phyloP scores from a whole-genome alignment of 23 tunicate genomes.

The Styela clava region DNA sequence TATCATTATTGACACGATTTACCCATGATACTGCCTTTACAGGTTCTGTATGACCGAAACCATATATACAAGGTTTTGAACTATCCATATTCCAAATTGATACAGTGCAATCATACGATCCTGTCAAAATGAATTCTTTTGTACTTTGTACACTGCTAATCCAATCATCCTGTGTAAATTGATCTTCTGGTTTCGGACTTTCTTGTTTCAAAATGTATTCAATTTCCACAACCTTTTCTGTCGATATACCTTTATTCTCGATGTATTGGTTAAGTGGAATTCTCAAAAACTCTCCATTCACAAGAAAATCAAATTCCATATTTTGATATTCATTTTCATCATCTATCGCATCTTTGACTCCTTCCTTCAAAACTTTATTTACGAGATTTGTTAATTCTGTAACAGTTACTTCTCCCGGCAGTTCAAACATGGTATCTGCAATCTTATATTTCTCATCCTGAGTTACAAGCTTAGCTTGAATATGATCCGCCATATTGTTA shows the following conservation, averaged over 20 bases:
- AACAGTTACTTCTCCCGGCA: slow-evolving; percentile 44
- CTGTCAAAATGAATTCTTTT: slow-evolving; percentile 47
- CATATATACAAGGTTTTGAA: slow-evolving; percentile 17
- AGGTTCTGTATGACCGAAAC: slow-evolving; percentile 73
- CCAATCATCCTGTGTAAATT: slow-evolving; percentile 73
- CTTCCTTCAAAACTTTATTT: slow-evolving; percentile 48
- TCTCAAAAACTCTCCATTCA: slow-evolving; percentile 66
- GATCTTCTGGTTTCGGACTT: slow-evolving; percentile 56
- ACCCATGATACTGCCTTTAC: slow-evolving; percentile 71
- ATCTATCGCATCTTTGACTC: slow-evolving; percentile 3
- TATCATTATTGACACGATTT: not conserved
- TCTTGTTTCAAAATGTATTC: slow-evolving; percentile 63
- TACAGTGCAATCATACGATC: slow-evolving; percentile 74
- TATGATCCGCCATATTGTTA: slow-evolving; percentile 5
- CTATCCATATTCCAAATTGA: slow-evolving; percentile 47
- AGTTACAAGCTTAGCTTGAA: slow-evolving; percentile 10
- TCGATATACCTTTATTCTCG: slow-evolving; percentile 50
- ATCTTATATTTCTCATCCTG: slow-evolving; percentile 34
- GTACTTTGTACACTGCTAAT: slow-evolving; percentile 56
- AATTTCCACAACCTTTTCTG: slow-evolving; percentile 71
- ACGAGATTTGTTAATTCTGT: slow-evolving; percentile 52
- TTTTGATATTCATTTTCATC: slow-evolving; percentile 13
- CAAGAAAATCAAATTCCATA: slow-evolving; percentile 49
- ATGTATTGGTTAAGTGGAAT: slow-evolving; percentile 47
- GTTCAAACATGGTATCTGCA: slow-evolving; percentile 54